These are phyloP conservation scores for Patella ulyssiponensis DNA, from an alignment of 2,888 invertebrate genomes.

Conservation along the genomic window DNA sequence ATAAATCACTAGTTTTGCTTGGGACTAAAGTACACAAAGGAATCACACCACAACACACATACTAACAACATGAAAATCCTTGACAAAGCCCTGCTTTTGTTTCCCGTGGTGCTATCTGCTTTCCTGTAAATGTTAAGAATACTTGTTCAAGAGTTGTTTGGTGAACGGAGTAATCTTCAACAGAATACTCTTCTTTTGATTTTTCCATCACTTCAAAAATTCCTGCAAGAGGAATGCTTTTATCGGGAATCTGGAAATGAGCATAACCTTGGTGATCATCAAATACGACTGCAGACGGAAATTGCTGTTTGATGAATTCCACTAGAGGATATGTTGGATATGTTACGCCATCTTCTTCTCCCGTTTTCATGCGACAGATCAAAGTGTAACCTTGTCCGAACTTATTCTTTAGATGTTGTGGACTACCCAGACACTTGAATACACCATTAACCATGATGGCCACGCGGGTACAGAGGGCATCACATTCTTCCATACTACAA, in stretches of 20 bases:
- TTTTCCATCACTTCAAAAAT: conserved; percentile 70
- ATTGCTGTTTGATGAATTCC: conserved; percentile 74
- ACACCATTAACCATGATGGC: conserved; percentile 73
- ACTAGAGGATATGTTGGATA: conserved; percentile 45
- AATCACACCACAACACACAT: neutral
- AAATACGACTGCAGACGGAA: conserved; percentile 77
- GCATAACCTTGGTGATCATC: conserved; percentile 79
- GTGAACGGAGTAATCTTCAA: conserved; percentile 70
- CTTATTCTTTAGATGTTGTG: conserved; percentile 73
- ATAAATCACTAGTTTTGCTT: too few species aligned
- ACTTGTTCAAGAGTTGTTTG: conserved; percentile 71
- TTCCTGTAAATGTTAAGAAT: conserved; percentile 73
- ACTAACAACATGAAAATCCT: conserved; percentile 30
- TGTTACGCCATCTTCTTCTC: conserved; percentile 38
- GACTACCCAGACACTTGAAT: conserved; percentile 72
- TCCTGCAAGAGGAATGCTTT: conserved; percentile 62
- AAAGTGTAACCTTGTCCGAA: conserved; percentile 81
- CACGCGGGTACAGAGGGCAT: conserved; percentile 72
- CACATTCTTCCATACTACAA: conserved; percentile 73
- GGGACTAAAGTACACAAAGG: too few species aligned
- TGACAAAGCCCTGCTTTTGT: conserved; percentile 19
- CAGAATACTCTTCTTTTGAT: conserved; percentile 53
- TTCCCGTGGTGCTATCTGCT: conserved; percentile 54
- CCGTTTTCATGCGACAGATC: conserved; percentile 72
- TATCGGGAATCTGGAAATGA: conserved; percentile 67